A percentile compares a stretch with the other conserved stretches of the same genome.
These are phyloP conservation scores for Cryptophagus acutangulus DNA, from an alignment of 2,888 invertebrate genomes.

Conservation along the genomic window DNA sequence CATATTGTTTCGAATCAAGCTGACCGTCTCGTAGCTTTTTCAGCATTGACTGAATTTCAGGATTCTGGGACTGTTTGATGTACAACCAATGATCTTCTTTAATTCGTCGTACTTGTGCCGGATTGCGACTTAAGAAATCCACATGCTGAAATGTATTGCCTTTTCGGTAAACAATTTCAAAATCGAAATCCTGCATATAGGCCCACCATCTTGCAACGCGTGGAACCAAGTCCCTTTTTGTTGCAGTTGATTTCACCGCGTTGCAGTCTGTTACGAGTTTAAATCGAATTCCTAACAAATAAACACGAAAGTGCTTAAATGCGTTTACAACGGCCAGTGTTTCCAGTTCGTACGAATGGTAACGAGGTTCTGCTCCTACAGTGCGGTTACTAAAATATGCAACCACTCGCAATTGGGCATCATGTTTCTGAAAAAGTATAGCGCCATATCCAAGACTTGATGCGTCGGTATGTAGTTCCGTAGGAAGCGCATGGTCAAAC, in stretches of 20 bases:
- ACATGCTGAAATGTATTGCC: conserved; percentile 19
- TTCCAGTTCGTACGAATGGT: conserved; percentile 40
- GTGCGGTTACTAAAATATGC: conserved; percentile 38
- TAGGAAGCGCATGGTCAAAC: conserved; percentile 22
- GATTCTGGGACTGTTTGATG: conserved; percentile 11
- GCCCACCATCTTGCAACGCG: conserved; percentile 31
- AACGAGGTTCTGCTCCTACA: conserved; percentile 32
- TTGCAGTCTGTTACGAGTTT: conserved; percentile 36
- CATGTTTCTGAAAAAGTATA: conserved; percentile 30
- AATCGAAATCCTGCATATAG: conserved; percentile 16
- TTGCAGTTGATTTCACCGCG: conserved; percentile 27
- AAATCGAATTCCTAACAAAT: conserved; percentile 33
- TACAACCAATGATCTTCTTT: conserved; percentile 20
- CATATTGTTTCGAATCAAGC: conserved; percentile 12
- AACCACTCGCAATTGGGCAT: conserved; percentile 24
- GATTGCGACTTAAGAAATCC: conserved; percentile 24
- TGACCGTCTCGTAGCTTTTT: conserved; percentile 11
- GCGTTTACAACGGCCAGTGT: conserved; percentile 36
- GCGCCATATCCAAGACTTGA: conserved; percentile 27
- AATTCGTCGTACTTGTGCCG: conserved; percentile 8
- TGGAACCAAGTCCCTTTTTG: conserved; percentile 33
- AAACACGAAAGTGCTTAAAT: conserved; percentile 36
- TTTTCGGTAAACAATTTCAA: conserved; percentile 17
- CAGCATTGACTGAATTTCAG: conserved; percentile 9
- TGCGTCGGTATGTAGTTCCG: conserved; percentile 32